Conservation (phyloP, 2,113 vertebrate species). For the Alethe diademata region DNA sequence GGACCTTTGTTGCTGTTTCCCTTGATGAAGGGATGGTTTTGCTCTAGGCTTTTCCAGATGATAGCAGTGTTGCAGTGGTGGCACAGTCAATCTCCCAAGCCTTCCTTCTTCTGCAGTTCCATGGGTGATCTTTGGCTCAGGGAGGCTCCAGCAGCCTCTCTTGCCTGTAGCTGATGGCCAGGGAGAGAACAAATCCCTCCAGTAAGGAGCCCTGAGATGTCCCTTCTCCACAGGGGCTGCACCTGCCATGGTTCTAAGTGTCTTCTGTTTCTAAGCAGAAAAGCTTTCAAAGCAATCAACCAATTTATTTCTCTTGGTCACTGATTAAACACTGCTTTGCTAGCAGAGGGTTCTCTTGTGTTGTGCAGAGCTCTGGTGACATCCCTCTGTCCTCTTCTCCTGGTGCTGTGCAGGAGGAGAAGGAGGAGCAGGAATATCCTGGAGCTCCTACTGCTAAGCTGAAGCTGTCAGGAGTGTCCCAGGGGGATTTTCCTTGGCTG, state of each 20-base stretch:
- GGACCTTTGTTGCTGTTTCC: not conserved
- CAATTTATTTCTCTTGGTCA: not conserved
- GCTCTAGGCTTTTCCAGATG: not conserved
- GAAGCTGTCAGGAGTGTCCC: not conserved
- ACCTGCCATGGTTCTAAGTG: not conserved
- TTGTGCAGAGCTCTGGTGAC: not conserved
- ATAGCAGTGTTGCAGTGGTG: not conserved
- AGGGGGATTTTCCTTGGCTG: constrained; percentile 36
- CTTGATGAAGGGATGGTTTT: not conserved
- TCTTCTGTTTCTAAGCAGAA: not conserved
- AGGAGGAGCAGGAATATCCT: not conserved
- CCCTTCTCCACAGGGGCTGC: not conserved
- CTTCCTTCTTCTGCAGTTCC: not conserved
- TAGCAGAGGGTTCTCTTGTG: not conserved
- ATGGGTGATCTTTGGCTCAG: not conserved
- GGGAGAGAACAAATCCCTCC: not conserved
- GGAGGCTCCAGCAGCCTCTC: not conserved
- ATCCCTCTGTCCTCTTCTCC: not conserved
- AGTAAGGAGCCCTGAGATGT: not conserved
- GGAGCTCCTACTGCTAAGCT: accelerated
- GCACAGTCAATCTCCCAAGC: not conserved
- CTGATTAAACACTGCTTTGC: not conserved
- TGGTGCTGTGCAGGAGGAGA: not conserved
- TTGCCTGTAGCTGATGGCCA: not conserved
- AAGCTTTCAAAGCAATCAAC: not conserved